Evolutionary conservation across 1,140 invertebrate species (phyloP), one percentile per base, ranked within the genome.

Genomic region (Conus betulinus): DNA sequence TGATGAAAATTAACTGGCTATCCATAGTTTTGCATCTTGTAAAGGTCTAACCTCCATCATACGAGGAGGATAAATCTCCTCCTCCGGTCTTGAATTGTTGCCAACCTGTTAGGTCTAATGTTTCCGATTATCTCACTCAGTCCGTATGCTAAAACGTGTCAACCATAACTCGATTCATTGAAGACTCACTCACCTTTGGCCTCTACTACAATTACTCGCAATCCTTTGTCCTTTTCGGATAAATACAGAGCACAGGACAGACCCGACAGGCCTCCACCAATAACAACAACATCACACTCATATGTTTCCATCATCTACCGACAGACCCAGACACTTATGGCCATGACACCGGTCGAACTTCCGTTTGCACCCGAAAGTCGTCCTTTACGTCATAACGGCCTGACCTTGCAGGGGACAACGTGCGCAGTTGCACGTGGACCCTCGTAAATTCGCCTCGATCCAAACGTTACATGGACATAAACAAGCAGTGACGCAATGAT

Each of bases 211-310:
- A 91, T 55, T 63, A 95, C 89, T 83, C 91, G 87, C 15, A 95
- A 67, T 53, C 90, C 90, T 53, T 91, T 91, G 84, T 93, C 92
- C 89, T 90, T 94, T 76, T 93, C 91, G 6, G 90, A 71, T 4
- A 95, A 90, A 81, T 91, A 87, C 88, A 92, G 92, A 17, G 94
- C 94, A n/a, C 94, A 93, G 23, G 93, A 91, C 7, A 95, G 89
- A 15, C 95, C 95, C 3, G 94, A 94, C 25, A 95, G 87, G 1
- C 95, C 95, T 39, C 93, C 95, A 25, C 95, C 95, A 20, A 95
- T 89, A 51, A 95, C 88, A 5, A 94, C 92, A 51, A 95, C 95
- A 90, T 95, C 94, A 52, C 88, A 87, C 53, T 90, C 89, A 53
- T 89, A 88, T 7, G 90, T 87, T 39, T 91, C 90, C 91, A 92